Conservation (phyloP, 2,113 vertebrate species). For the Marmota monax region DNA sequence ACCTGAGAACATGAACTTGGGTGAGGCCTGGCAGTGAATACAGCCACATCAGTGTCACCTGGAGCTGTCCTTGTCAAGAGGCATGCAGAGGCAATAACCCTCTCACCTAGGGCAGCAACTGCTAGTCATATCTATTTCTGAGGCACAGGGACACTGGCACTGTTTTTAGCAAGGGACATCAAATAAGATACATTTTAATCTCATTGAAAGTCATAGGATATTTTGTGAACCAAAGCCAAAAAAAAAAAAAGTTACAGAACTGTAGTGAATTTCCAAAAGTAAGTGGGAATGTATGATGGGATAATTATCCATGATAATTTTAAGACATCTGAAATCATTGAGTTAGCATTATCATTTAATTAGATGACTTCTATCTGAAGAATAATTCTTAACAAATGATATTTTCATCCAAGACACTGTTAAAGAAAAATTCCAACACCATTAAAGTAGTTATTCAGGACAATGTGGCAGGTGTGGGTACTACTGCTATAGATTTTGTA, state of each 20-base stretch:
- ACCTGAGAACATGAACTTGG: not conserved
- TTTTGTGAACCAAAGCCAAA: not conserved
- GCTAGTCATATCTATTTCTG: not conserved
- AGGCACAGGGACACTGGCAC: not conserved
- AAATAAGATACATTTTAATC: not conserved
- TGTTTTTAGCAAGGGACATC: not conserved
- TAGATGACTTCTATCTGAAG: not conserved
- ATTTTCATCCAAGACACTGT: not conserved
- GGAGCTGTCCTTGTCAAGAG: not conserved
- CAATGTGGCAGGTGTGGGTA: not conserved
- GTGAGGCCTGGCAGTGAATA: not conserved
- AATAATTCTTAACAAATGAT: slow-evolving; percentile 1
- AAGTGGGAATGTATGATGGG: not conserved
- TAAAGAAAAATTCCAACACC: not conserved
- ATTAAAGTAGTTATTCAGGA: not conserved
- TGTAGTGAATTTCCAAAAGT: not conserved
- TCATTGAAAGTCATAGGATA: not conserved
- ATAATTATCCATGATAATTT: not conserved
- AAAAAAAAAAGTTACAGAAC: not conserved
- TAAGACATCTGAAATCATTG: not conserved
- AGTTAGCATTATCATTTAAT: not conserved
- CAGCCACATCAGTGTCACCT: not conserved
- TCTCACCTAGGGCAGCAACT: too few relatives aligned
- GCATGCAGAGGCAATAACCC: not conserved
- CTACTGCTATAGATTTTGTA: not conserved